Base-by-base conservation (phyloP, 2,888 invertebrate genomes). In the Boloria euphrosyne region DNA sequence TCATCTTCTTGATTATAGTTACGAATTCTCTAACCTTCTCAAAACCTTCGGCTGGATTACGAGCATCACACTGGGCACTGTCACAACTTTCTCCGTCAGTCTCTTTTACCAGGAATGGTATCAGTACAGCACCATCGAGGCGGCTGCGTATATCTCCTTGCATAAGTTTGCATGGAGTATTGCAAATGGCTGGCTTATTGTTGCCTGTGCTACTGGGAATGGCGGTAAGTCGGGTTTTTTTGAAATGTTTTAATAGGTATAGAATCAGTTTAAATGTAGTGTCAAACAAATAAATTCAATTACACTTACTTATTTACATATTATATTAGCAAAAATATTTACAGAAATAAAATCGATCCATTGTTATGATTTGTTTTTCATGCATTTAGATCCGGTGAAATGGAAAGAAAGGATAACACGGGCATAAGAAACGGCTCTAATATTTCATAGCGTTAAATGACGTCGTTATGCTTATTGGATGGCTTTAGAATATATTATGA, bases 131-230 rank as follows among this genome's bases (percentile, higher is more conserved):
- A 81, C 84, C 0, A 76, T 94, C 0, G 95, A 94, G 74, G 93
- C 95, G 1, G 94, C 95, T 0, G 81, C 94, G 0, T 96, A 95
- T 76, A 93, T 95, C 5, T 93, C 94, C 0, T 80, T 95, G 7
- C 95, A 95, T 77, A 93, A 95, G 74, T 84, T 95, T 4, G 94
- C 94, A 0, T 96, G 96, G 96, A 94, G 94, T 72, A 85, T 95
- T 4, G 93, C 94, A 0, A 93, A 94, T 54, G 94, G 94, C 3
- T 96, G 96, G 96, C 77, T 94, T 4, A 89, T 95, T 4, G 84
- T 95, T 62, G 94, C 94, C 0, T 95, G 95, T 74, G 95, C 95
- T 14, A 95, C 95, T 27, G 94, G 95, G 57, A 94, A 95, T 82
- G 94, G 94, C 81, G 94, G 94, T 93, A 80, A 85, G 76, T 38